Evolutionary conservation across 2,797 vertebrate genomes (phyloP), one percentile per base, ranked within the genome.

Genomic region (Triplophysa bombifrons): DNA sequence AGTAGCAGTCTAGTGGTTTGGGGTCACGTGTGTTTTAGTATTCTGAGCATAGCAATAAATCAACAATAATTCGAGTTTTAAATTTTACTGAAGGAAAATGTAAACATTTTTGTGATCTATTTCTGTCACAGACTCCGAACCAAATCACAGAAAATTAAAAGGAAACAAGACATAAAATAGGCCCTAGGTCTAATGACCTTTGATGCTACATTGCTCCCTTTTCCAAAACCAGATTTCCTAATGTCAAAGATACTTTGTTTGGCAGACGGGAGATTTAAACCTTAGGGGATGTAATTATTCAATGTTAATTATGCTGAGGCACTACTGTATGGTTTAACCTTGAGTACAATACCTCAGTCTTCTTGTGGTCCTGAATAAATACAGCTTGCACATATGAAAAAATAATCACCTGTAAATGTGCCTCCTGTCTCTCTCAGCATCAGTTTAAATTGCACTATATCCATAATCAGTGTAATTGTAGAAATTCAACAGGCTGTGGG

Each of bases 401-500:
- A 75, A 80, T 74, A 87, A 83, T 70, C 53, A 83, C 50, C 56
- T 78, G 70, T 73, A 81, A 85, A 79, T 77, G 83, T n/a, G 72
- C 77, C 22, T 72, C 72, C 77, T 73, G 53, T 79, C 83, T 81
- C 73, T 72, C 55, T 61, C 7, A 64, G 66, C 34, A 74, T 82
- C 60, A 78, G 13, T 60, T 85, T 78, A 67, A 67, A 76, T 82
- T 74, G 75, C 50, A 66, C 72, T 51, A 68, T 80, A 71, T 79
- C 82, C 73, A 82, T 38, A 84, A 76, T 87, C 72, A 87, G 66
- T 50, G 73, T 86, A 76, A 82, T 83, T 85, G 74, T 83, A 82
- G 73, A 53, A 86, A 82, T 80, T 80, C 48, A 78, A 61, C 65
- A 61, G 76, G 83, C 81, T 79, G 72, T 85, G 70, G 77, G 74